phyloP scores from a whole-genome alignment of 2,797 vertebrate species.

The Sebastes vulpes region DNA sequence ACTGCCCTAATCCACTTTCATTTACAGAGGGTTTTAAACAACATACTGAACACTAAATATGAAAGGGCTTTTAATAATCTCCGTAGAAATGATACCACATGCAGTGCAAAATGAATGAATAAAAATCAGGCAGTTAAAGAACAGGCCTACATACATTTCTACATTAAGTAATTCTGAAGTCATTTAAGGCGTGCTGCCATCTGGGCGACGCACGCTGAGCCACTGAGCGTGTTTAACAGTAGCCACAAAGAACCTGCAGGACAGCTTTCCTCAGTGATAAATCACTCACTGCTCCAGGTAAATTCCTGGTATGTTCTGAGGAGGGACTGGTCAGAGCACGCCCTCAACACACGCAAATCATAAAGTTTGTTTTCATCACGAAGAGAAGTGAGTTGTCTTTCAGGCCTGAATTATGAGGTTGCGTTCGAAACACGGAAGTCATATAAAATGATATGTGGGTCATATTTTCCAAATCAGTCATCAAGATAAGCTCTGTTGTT shows the following conservation, averaged over 20 bases:
- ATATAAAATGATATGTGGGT: too few relatives aligned
- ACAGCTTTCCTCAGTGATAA: rapidly evolving
- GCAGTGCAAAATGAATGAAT: background rate
- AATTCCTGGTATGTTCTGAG: background rate
- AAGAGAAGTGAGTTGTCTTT: background rate
- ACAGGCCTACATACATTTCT: background rate
- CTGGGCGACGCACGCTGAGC: background rate
- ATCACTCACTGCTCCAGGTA: background rate
- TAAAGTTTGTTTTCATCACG: too few relatives aligned
- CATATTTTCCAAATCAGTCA: background rate
- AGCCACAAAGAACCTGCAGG: slow-evolving; percentile 11
- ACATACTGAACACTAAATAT: rapidly evolving
- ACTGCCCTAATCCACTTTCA: background rate
- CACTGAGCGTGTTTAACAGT: background rate
- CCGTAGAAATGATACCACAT: background rate
- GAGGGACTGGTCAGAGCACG: background rate
- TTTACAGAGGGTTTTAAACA: background rate
- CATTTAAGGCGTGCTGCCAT: background rate
- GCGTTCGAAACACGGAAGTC: background rate
- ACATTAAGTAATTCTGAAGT: rapidly evolving
- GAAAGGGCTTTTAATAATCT: background rate
- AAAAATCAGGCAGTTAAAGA: background rate
- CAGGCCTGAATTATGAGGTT: background rate
- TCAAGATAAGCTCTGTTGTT: background rate
- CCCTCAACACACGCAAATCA: background rate